Evolutionary conservation across 2,113 vertebrate species (phyloP).

Genomic region (Larimichthys polyactis): DNA sequence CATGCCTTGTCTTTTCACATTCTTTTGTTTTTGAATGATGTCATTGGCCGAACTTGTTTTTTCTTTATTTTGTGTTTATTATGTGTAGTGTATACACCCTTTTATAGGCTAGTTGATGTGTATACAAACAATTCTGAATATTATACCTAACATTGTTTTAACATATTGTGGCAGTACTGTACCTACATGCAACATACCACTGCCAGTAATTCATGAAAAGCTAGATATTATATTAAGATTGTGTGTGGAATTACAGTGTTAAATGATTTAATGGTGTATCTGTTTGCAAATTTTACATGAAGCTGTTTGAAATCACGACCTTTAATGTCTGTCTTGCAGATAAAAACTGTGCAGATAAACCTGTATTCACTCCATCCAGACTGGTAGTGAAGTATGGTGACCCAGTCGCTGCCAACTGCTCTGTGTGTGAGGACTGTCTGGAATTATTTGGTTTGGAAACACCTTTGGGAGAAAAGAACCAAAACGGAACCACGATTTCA

Average conservation of each 20-base stretch:
- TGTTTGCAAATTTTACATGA: neutral
- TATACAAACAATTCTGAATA: too few species aligned
- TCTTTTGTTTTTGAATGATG: too few species aligned
- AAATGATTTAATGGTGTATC: neutral
- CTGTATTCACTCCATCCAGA: slow-evolving; percentile 31
- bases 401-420: slow-evolving; percentile 22
- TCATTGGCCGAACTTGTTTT: too few species aligned
- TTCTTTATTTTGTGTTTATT: too few species aligned
- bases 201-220: too few species aligned
- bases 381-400: slow-evolving; percentile 59
- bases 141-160: too few species aligned
- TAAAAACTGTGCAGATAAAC: rapidly evolving
- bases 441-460: neutral
- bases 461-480: rapidly evolving
- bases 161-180: too few species aligned
- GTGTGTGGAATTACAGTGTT: neutral
- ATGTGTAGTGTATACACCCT: too few species aligned
- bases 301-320: neutral
- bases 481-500: neutral
- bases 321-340: neutral
- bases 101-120: too few species aligned
- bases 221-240: too few species aligned
- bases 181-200: too few species aligned
- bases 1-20: too few species aligned
- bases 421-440: neutral